Base-by-base conservation (phyloP, 2,888 invertebrate genomes). In the Nyleta sp. region DNA sequence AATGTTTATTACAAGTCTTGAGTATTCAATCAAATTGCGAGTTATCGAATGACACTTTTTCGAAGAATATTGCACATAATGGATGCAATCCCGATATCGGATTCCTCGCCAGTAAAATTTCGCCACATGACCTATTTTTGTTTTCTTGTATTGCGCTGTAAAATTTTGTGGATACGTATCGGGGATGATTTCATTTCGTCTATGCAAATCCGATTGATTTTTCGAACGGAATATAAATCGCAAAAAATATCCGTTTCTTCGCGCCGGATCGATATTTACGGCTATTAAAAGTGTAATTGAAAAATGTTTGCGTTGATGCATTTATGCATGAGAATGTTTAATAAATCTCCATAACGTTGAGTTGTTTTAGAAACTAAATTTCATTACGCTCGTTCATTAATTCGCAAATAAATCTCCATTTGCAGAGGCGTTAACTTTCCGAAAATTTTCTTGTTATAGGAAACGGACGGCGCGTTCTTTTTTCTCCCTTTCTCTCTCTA, bases 311-410 rank as follows among this genome's bases (percentile, higher is more conserved):
- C 55, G 48, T 40, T 40, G 42, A 72, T 71, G 35, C 71, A 71
- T 71, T 71, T 71, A 71, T 71, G 71, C 55, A 71, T 71, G 71
- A 71, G 52, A 18, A 46, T 53, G 46, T 62, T 71, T 53, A 71
- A 71, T 71, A 71, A 71, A 71, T 71, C 60, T 53, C 35, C 60
- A 44, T 53, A 62, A 38, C 53, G 71, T 44, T 22, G 33, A 38
- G 53, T 53, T 46, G 44, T 53, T 62, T 60, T 62, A 35, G 42
- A 60, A 70, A 52, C 59, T 70, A 70, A 70, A 70, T 70, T 60
- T 60, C 60, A 70, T 60, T 60, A 52, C 22, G 42, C 33, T 17
- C 52, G 33, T 52, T 71, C 42, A 55, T 71, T 71, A 71, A 62
- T 62, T 71, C 20, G 46, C 71, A 71, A 71, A 71, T 62, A 55